Evolutionary conservation across 2,888 invertebrate genomes (phyloP).

Genomic region (Agelastica alni): DNA sequence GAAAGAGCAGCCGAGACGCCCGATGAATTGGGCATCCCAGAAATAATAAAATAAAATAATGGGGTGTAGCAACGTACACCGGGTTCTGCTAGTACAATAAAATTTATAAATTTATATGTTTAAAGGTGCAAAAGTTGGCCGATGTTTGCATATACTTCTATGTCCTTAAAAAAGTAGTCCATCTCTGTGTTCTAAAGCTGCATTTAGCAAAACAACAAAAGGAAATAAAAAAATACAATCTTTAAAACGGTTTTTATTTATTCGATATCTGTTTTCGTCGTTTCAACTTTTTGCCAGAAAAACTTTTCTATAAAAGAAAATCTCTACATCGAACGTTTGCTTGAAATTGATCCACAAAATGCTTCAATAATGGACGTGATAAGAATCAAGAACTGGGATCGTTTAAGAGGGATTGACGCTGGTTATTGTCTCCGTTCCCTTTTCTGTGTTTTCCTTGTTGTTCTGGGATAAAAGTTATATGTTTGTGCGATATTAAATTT

Average conservation of each 20-base stretch:
- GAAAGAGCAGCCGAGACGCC: no score
- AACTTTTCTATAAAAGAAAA: constrained; percentile 36
- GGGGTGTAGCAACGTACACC: no score
- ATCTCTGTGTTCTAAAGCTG: constrained; percentile 15
- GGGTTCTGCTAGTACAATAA: no score
- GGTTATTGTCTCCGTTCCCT: constrained; percentile 29
- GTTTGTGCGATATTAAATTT: constrained; percentile 17
- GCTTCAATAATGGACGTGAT: constrained; percentile 49
- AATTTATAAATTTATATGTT: background rate
- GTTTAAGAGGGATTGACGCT: constrained; percentile 26
- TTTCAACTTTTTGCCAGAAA: constrained; percentile 42
- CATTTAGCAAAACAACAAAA: constrained; percentile 13
- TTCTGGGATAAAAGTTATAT: constrained; percentile 3
- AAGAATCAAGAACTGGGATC: constrained; percentile 35
- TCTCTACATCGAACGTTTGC: constrained; percentile 41
- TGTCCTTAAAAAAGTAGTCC: no score
- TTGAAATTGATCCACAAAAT: constrained; percentile 46
- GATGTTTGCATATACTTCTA: no score
- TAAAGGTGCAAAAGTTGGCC: no score
- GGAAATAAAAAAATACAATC: constrained; percentile 39
- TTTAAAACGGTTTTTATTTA: constrained; percentile 45
- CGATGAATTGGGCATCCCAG: no score
- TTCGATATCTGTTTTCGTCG: constrained; percentile 44
- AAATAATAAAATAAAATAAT: no score
- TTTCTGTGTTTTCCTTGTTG: constrained; percentile 18